These are phyloP conservation scores for Bothrops jararaca DNA, from an alignment of 2,113 vertebrate genomes.

Conservation along the genomic window DNA sequence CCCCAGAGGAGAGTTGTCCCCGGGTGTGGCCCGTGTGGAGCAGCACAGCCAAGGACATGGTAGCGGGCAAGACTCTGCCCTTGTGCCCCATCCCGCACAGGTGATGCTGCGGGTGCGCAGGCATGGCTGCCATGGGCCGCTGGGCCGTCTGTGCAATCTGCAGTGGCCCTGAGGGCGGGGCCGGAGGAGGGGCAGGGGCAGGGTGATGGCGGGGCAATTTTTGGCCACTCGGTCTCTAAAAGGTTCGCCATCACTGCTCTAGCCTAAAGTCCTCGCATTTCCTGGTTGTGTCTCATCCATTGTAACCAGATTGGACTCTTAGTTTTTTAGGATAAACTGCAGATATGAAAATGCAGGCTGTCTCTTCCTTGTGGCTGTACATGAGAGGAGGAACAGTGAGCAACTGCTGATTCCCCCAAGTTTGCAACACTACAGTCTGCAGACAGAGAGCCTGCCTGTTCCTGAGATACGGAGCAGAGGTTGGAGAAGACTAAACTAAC, in stretches of 20 bases:
- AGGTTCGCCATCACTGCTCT: not conserved
- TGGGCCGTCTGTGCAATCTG: no score
- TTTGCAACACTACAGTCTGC: not conserved
- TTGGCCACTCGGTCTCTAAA: no score
- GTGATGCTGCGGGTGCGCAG: no score
- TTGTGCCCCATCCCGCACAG: no score
- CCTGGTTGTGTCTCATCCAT: not conserved
- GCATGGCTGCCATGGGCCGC: no score
- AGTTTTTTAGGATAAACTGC: not conserved
- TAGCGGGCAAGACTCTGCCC: no score
- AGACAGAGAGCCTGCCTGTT: not conserved
- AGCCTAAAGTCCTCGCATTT: not conserved
- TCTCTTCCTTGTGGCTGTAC: not conserved
- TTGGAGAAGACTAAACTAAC: slow-evolving; percentile 31
- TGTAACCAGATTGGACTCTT: not conserved
- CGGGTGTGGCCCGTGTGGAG: no score
- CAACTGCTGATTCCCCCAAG: not conserved
- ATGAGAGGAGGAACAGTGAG: not conserved
- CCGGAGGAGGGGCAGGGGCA: no score
- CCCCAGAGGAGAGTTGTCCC: no score
- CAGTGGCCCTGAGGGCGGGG: no score
- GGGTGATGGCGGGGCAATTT: no score
- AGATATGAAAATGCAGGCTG: not conserved
- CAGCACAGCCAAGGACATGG: no score
- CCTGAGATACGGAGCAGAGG: not conserved